These are phyloP conservation scores for Caenorhabditis brenneri DNA, from an alignment of 1,140 invertebrate species.

Conservation along the genomic window DNA sequence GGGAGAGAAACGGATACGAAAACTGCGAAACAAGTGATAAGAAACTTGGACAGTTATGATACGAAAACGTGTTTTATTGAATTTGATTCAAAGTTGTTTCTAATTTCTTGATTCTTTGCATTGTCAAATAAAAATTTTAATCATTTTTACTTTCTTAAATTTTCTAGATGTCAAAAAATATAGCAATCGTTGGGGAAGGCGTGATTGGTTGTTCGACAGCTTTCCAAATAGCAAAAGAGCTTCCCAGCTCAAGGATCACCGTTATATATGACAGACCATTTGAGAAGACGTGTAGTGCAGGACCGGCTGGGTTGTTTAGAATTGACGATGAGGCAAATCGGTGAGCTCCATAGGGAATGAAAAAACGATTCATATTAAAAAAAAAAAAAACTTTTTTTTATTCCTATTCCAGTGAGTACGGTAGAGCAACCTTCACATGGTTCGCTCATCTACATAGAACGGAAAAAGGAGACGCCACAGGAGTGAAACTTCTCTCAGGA, in stretches of 20 bases:
- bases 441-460: conserved; percentile 36
- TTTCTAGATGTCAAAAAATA: conserved; percentile 5
- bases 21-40: conserved; percentile 19
- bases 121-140: background rate
- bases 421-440: conserved; percentile 29
- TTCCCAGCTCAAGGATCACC: conserved; percentile 23
- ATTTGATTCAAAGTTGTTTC: background rate
- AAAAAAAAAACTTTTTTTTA: background rate
- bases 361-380: background rate
- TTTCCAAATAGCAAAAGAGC: background rate
- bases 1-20: background rate
- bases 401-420: conserved; percentile 35
- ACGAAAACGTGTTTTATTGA: conserved; percentile 6
- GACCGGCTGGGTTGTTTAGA: conserved; percentile 49
- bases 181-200: conserved; percentile 52
- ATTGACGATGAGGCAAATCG: conserved; percentile 41
- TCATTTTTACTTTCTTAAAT: background rate
- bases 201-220: conserved; percentile 51
- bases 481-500: conserved; percentile 50
- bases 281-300: conserved; percentile 45
- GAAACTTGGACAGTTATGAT: background rate
- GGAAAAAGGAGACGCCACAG: conserved; percentile 29
- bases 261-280: conserved; percentile 45
- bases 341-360: background rate
- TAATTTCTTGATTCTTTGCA: background rate